Evolutionary conservation across 2,888 invertebrate genomes (phyloP), one percentile per base, ranked within the genome.

Genomic region (Chrysotoxum bicinctum): DNA sequence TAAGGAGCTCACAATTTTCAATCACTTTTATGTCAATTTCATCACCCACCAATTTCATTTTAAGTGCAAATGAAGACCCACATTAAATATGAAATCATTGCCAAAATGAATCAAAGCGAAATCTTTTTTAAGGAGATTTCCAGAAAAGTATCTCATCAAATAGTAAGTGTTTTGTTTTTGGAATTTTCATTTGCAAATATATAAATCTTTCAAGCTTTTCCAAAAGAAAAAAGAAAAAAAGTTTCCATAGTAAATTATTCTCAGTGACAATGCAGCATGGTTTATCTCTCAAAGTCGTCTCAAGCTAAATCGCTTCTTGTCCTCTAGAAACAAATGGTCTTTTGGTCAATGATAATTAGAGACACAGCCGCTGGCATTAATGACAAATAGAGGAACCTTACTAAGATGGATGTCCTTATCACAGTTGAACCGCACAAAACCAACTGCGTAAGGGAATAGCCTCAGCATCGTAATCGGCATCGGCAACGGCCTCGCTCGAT

Each of bases 301-400:
- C 45, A 68, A 50, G 37, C 68, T 50, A 45, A 75, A 84, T 83
- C 83, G 70, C 75, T 66, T 83, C n/a, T n/a, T 8, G 19, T 58
- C 62, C 26, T 62, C 1, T 14, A 50, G 48, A 84, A 76, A 82
- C 76, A 82, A 76, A 82, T 72, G 66, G 45, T 76, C 35, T 69
- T 40, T 68, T 68, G 64, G 79, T 72, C 52, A 62, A 58, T 60
- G 72, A 79, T 84, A 84, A 80, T 84, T 84, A 75, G 66, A 84
- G 80, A 76, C 79, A 70, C 83, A 66, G 72, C 82, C 72, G 75
- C 70, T 72, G 30, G 60, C 76, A 62, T 60, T 74, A 64, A 72
- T 84, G 84, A 72, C 80, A 80, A 84, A 84, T 84, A 79, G 75
- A 76, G 35, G 16, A 79, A 70, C 79, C 69, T 50, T 50, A 79